phyloP scores from a whole-genome alignment of 1,140 invertebrate genomes.

The Pectinophora gossypiella region DNA sequence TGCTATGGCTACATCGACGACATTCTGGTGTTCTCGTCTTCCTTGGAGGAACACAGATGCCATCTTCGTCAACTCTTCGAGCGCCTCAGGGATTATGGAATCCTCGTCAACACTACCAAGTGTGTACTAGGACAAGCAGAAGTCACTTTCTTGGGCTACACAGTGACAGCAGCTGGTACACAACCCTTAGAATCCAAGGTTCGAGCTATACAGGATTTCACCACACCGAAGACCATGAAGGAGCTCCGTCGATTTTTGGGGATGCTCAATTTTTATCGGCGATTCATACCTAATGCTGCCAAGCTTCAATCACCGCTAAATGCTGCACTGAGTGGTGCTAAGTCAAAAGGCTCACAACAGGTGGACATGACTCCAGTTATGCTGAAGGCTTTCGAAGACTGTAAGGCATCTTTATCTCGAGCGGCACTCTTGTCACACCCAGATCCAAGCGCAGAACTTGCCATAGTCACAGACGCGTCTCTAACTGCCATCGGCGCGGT shows the following conservation, averaged over 20 bases:
- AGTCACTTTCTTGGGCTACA: slow-evolving; percentile 42
- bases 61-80: slow-evolving; percentile 20
- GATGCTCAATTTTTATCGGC: slow-evolving; percentile 43
- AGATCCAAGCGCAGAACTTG: neutral
- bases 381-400: slow-evolving; percentile 5
- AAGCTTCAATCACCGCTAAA: neutral
- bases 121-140: slow-evolving; percentile 24
- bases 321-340: neutral
- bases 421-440: slow-evolving; percentile 5
- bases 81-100: slow-evolving; percentile 5
- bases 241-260: slow-evolving; percentile 39
- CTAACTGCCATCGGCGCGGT: slow-evolving; percentile 4
- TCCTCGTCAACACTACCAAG: slow-evolving; percentile 20
- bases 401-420: neutral
- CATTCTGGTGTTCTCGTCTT: slow-evolving; percentile 59
- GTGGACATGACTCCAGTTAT: slow-evolving; percentile 6
- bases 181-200: slow-evolving; percentile 5
- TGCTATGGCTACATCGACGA: slow-evolving; percentile 71
- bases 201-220: slow-evolving; percentile 11
- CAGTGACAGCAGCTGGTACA: neutral
- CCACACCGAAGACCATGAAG: slow-evolving; percentile 22
- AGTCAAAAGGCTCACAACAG: slow-evolving; percentile 3
- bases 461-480: slow-evolving; percentile 6
- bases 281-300: slow-evolving; percentile 30
- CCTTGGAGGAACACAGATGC: slow-evolving; percentile 28